phyloP scores from a whole-genome alignment of 2,888 invertebrate genomes.

The Plemyria rubiginata region DNA sequence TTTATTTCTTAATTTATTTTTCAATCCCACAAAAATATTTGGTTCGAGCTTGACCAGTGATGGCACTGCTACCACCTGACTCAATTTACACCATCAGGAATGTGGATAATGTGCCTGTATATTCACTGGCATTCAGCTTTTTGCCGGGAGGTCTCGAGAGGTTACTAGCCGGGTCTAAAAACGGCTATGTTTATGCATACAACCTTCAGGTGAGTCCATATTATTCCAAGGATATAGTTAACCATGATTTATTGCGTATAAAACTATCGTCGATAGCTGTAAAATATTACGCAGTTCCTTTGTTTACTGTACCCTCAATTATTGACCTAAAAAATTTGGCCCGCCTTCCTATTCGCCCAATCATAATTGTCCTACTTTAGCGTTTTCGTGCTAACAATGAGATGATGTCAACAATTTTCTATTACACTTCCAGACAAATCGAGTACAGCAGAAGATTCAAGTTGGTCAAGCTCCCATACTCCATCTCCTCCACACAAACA shows the following conservation, averaged over 20 bases:
- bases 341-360: slow-evolving; percentile 38
- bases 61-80: slow-evolving; percentile 91
- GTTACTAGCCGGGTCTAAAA: slow-evolving; percentile 90
- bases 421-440: slow-evolving; percentile 86
- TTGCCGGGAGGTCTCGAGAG: slow-evolving; percentile 84
- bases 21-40: slow-evolving; percentile 72
- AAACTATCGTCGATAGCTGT: slow-evolving; percentile 45
- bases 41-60: slow-evolving; percentile 82
- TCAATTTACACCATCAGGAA: slow-evolving; percentile 90
- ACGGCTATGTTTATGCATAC: slow-evolving; percentile 91
- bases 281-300: slow-evolving; percentile 56
- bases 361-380: slow-evolving; percentile 36
- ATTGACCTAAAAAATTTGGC: slow-evolving; percentile 67
- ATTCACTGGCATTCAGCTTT: slow-evolving; percentile 89
- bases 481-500: slow-evolving; percentile 85
- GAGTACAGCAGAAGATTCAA: slow-evolving; percentile 87
- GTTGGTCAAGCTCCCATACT: slow-evolving; percentile 87
- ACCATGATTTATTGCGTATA: slow-evolving; percentile 50
- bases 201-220: slow-evolving; percentile 88
- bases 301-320: slow-evolving; percentile 73
- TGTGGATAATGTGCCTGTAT: slow-evolving; percentile 88
- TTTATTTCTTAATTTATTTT: slow-evolving; percentile 78
- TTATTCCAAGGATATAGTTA: slow-evolving; percentile 59
- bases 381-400: slow-evolving; percentile 2
- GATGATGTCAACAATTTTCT: slow-evolving; percentile 11